These are phyloP conservation scores for Ptychadena robeensis DNA, from an alignment of 2,797 vertebrate genomes.

Conservation along the genomic window DNA sequence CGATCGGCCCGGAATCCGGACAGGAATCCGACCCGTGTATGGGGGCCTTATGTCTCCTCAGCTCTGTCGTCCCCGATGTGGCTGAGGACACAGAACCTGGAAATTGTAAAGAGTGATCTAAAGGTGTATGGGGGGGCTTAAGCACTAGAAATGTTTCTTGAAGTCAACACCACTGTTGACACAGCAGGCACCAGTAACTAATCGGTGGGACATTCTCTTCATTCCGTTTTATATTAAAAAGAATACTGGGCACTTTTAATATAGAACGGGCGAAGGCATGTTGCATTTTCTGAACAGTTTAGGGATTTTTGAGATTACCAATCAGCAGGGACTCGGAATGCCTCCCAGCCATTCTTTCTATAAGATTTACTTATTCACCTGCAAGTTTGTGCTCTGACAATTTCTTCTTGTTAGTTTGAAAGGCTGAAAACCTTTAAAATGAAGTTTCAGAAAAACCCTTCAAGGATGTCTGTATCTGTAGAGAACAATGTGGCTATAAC, in stretches of 20 bases:
- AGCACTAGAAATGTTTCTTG: not conserved
- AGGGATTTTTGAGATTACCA: conserved; percentile 37
- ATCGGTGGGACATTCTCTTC: not conserved
- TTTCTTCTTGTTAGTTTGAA: not conserved
- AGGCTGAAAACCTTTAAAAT: conserved; percentile 4
- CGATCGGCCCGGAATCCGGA: too few species aligned
- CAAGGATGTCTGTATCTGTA: not conserved
- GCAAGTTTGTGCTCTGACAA: conserved; percentile 22
- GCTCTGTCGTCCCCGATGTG: too few species aligned
- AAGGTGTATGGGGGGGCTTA: too few species aligned
- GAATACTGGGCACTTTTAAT: conserved; percentile 16
- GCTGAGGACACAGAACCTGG: too few species aligned
- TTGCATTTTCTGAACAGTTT: conserved; percentile 42
- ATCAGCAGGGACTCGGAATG: conserved; percentile 45
- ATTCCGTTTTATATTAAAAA: conserved; percentile 1
- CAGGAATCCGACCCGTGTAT: too few species aligned
- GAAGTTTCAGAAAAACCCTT: not conserved
- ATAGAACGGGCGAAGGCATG: conserved; percentile 18
- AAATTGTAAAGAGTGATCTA: not conserved
- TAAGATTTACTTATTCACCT: conserved; percentile 32
- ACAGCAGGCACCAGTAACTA: not conserved
- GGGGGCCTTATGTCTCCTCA: too few species aligned
- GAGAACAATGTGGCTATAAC: not conserved
- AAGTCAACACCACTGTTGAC: not conserved
- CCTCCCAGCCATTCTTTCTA: conserved; percentile 42